These are phyloP conservation scores for Poeciliopsis presidionis DNA, from an alignment of 2,797 vertebrate species.

Conservation along the genomic window DNA sequence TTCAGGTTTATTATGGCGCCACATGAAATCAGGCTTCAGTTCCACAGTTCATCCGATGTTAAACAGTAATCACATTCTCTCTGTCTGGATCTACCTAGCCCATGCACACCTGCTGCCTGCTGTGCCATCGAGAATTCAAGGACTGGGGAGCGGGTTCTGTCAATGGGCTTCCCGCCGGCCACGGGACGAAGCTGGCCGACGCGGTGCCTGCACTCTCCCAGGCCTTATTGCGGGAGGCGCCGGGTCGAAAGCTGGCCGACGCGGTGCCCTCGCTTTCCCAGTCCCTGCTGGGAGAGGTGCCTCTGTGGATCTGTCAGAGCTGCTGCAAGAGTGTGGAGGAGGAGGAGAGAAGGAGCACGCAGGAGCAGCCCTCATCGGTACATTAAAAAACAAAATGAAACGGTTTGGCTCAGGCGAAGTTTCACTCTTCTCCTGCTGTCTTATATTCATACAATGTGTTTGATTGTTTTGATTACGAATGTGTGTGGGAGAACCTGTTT, in stretches of 20 bases:
- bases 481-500: neutral
- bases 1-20: neutral
- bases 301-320: conserved; percentile 99
- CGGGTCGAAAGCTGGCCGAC: conserved; percentile 90
- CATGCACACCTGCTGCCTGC: conserved; percentile 96
- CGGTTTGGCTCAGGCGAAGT: conserved; percentile 37
- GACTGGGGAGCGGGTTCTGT: conserved; percentile 92
- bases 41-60: neutral
- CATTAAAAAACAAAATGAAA: conserved; percentile 39
- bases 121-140: conserved; percentile 96
- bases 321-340: conserved; percentile 98
- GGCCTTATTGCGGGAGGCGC: conserved; percentile 92
- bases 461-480: neutral
- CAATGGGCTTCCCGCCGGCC: conserved; percentile 89
- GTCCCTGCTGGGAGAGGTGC: conserved; percentile 97
- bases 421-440: conserved; percentile 13
- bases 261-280: conserved; percentile 95
- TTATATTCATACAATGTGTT: conserved; percentile 19
- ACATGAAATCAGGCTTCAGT: neutral
- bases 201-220: conserved; percentile 93
- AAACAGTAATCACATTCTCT: neutral
- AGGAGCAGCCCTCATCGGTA: conserved; percentile 92
- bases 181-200: conserved; percentile 86
- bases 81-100: conserved; percentile 79
- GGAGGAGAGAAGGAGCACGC: conserved; percentile 91